A percentile compares a stretch with the other conserved stretches of the same genome.
Evolutionary conservation across 1,140 invertebrate species (phyloP).

Genomic region (Rhopalosiphum padi): DNA sequence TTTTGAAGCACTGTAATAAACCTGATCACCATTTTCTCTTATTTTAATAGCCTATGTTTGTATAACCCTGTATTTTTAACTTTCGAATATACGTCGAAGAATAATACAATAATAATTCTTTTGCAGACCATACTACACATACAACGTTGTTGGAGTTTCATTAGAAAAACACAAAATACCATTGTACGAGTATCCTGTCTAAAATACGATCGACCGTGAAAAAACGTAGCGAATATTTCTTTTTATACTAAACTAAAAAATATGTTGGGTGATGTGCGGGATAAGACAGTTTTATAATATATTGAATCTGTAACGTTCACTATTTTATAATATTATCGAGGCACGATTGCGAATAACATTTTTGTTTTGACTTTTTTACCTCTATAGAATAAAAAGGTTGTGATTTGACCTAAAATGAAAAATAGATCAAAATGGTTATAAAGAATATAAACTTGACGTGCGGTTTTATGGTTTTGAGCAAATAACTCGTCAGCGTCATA

Average conservation of each 20-base stretch:
- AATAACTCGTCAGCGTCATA: background rate
- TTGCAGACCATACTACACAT: no score
- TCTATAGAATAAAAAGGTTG: background rate
- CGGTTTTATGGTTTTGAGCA: background rate
- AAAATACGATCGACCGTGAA: background rate
- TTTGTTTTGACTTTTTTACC: background rate
- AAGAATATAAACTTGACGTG: background rate
- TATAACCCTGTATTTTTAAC: no score
- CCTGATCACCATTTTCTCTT: no score
- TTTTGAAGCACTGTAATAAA: no score
- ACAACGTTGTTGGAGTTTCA: no score
- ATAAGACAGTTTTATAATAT: background rate
- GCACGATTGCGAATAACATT: background rate
- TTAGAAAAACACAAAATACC: background rate
- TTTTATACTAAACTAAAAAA: background rate
- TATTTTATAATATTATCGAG: background rate
- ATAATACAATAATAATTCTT: no score
- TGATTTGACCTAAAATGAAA: background rate
- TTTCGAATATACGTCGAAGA: no score
- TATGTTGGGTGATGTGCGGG: background rate
- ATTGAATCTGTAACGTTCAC: background rate
- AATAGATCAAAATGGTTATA: background rate
- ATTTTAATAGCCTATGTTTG: no score
- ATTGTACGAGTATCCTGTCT: no score
- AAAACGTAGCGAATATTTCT: background rate